Evolutionary conservation across 2,888 invertebrate genomes (phyloP).

Genomic region (Polia nebulosa): DNA sequence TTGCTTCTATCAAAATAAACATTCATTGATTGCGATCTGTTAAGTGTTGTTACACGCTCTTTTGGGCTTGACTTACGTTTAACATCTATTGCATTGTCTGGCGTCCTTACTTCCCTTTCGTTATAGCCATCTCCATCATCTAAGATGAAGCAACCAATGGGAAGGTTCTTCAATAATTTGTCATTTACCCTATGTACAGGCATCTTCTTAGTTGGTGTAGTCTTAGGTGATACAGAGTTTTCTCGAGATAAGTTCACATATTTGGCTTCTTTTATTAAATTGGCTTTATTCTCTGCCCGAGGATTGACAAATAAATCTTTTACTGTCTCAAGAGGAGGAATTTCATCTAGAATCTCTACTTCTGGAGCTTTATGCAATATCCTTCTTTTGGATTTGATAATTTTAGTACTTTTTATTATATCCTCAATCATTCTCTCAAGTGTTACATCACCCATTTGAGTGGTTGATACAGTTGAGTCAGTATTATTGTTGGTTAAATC

Average conservation of each 20-base stretch:
- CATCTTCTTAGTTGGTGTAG: constrained; percentile 81
- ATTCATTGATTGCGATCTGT: constrained; percentile 85
- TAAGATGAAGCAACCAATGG: constrained; percentile 86
- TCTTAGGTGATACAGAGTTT: constrained; percentile 86
- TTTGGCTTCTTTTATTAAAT: constrained; percentile 86
- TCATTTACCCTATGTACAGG: constrained; percentile 83
- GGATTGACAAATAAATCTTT: constrained; percentile 87
- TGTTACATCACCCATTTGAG: constrained; percentile 89
- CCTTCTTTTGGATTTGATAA: constrained; percentile 84
- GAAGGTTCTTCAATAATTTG: constrained; percentile 85
- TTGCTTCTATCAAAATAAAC: constrained; percentile 73
- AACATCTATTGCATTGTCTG: constrained; percentile 76
- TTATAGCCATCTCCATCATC: constrained; percentile 88
- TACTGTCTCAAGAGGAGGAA: constrained; percentile 77
- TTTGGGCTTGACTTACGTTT: constrained; percentile 64
- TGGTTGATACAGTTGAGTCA: constrained; percentile 87
- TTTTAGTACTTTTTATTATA: constrained; percentile 91
- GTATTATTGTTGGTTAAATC: constrained; percentile 81
- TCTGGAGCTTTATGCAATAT: constrained; percentile 77
- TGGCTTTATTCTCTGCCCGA: constrained; percentile 84
- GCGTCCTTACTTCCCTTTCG: constrained; percentile 89
- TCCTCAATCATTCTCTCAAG: constrained; percentile 92
- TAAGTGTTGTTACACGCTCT: constrained; percentile 68
- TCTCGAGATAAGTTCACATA: constrained; percentile 86
- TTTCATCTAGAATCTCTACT: constrained; percentile 76